Percentiles rank a stretch among this genome's conserved stretches.
Evolutionary conservation across 2,888 invertebrate genomes (phyloP).

Genomic region (Chouioia cunea): DNA sequence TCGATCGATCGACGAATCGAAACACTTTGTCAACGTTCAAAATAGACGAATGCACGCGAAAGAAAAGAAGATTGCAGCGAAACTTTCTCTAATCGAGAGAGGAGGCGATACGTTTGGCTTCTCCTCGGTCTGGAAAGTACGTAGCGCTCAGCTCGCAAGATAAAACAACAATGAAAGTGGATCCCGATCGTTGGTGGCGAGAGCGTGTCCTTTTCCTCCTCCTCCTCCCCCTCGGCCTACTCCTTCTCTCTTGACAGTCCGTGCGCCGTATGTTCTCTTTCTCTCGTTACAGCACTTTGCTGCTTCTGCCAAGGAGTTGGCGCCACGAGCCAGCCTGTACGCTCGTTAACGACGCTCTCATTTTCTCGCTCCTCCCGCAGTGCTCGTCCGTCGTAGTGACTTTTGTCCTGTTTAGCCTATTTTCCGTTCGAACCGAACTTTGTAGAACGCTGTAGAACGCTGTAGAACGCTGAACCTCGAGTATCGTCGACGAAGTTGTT

Average conservation of each 20-base stretch:
- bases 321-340: no score
- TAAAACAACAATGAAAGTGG: slow-evolving; percentile 66
- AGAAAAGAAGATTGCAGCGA: not conserved
- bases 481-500: no score
- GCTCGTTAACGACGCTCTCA: no score
- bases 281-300: not conserved
- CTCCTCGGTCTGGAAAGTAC: slow-evolving; percentile 22
- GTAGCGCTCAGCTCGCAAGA: slow-evolving; percentile 52
- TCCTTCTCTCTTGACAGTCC: not conserved
- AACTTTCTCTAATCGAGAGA: no score
- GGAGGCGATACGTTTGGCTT: not conserved
- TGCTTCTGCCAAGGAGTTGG: not conserved
- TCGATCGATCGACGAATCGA: not conserved
- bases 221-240: slow-evolving; percentile 1
- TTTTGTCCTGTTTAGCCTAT: no score
- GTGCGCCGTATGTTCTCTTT: not conserved
- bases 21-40: not conserved
- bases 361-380: not conserved
- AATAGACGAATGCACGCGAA: not conserved
- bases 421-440: no score
- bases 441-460: no score
- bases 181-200: slow-evolving; percentile 47
- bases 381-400: no score
- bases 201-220: slow-evolving; percentile 41
- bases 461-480: no score